Percentiles rank a stretch among this genome's conserved stretches.
phyloP scores from a whole-genome alignment of 1,140 invertebrate species.

The Steinernema feltiae region DNA sequence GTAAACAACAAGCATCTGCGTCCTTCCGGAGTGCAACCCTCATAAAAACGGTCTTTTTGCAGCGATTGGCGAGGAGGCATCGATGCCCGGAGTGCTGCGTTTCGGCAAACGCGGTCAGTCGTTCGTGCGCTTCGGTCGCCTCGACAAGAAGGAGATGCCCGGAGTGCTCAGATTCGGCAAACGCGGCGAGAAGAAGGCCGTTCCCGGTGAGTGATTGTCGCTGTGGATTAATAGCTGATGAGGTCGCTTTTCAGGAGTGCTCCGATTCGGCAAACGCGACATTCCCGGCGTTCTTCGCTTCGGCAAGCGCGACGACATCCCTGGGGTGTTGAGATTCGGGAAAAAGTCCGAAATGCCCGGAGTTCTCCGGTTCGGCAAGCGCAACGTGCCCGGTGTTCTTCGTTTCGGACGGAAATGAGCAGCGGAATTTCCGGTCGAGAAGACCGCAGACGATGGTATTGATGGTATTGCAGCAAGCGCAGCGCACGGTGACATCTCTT shows the following conservation, averaged over 20 bases:
- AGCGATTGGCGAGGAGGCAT: background rate
- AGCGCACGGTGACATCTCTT: no score
- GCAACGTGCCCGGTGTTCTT: conserved; percentile 37
- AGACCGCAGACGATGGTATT: no score
- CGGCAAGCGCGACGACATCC: conserved; percentile 40
- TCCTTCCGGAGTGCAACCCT: no score
- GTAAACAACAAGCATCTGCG: no score
- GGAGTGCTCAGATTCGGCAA: conserved; percentile 40
- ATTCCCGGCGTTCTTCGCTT: conserved; percentile 36
- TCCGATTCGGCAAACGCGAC: conserved; percentile 34
- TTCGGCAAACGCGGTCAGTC: conserved; percentile 30
- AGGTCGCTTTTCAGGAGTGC: conserved; percentile 26
- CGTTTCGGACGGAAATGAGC: conserved; percentile 34
- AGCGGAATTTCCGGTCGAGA: background rate
- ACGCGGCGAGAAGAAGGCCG: conserved; percentile 36
- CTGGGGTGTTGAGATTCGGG: conserved; percentile 38
- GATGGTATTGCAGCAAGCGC: no score
- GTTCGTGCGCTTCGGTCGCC: background rate
- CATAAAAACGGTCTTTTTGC: background rate
- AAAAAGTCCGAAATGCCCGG: conserved; percentile 33
- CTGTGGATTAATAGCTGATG: background rate
- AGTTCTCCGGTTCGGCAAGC: conserved; percentile 29
- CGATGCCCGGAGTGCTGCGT: conserved; percentile 36
- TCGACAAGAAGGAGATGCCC: conserved; percentile 42
- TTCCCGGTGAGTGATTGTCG: conserved; percentile 21